phyloP scores from a whole-genome alignment of 2,888 invertebrate genomes.

The Lottia gigantea region DNA sequence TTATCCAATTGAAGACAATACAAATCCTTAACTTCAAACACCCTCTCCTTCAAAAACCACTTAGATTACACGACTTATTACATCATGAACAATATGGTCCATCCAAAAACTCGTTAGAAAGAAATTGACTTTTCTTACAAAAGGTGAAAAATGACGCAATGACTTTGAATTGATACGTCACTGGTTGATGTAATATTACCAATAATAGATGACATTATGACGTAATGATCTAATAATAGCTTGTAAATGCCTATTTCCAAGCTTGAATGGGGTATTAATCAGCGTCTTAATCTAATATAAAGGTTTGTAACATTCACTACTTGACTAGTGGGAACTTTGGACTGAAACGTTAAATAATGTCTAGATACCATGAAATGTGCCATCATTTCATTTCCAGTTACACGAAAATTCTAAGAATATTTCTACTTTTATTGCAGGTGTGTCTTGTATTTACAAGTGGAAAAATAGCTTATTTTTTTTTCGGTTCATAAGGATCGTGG shows the following conservation, averaged over 20 bases:
- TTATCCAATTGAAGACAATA: slow-evolving; percentile 1
- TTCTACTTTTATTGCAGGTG: no score
- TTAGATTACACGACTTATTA: neutral
- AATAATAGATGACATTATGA: slow-evolving; percentile 4
- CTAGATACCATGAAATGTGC: no score
- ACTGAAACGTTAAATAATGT: no score
- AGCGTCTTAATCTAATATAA: no score
- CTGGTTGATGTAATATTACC: neutral
- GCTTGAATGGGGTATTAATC: no score
- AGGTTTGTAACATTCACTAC: no score
- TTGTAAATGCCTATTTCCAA: neutral
- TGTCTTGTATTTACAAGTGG: no score
- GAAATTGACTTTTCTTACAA: slow-evolving; percentile 8
- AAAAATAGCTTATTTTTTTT: no score
- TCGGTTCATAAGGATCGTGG: no score
- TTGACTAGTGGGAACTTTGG: no score
- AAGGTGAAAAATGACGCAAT: neutral
- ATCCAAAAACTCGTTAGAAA: slow-evolving; percentile 2
- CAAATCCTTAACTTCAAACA: slow-evolving; percentile 9
- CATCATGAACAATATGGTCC: slow-evolving; percentile 2
- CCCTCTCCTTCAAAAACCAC: slow-evolving; percentile 6
- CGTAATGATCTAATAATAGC: neutral
- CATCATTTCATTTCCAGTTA: no score
- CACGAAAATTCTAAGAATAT: no score
- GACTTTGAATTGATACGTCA: neutral